Evolutionary conservation across 2,797 vertebrate species (phyloP).

Genomic region (Eleutherodactylus coqui): DNA sequence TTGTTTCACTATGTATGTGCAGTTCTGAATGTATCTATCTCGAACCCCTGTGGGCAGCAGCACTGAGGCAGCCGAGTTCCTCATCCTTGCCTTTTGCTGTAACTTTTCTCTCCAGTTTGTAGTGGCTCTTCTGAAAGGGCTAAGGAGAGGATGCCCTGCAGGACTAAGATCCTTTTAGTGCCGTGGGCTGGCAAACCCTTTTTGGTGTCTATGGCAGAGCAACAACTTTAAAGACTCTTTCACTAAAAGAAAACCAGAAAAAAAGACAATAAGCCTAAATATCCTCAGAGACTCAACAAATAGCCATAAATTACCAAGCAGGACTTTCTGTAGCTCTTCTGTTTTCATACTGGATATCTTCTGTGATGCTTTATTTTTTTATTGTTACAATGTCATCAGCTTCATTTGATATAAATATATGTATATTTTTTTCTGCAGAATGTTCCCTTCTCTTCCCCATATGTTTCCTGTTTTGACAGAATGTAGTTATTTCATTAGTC

Average conservation of each 20-base stretch:
- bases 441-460: conserved; percentile 67
- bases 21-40: conserved; percentile 99
- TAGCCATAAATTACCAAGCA: conserved; percentile 86
- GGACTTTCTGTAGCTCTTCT: conserved; percentile 79
- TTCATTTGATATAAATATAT: conserved; percentile 63
- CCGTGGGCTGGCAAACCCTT: neutral
- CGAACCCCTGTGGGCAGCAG: conserved; percentile 83
- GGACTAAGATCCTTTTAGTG: conserved; percentile 40
- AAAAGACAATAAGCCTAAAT: conserved; percentile 69
- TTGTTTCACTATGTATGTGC: conserved; percentile 93
- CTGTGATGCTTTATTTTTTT: conserved; percentile 72
- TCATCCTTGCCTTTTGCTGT: conserved; percentile 17
- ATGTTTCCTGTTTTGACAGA: conserved; percentile 68
- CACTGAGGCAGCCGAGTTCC: neutral
- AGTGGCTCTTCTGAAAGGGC: conserved; percentile 21
- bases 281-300: conserved; percentile 83
- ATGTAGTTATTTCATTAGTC: conserved; percentile 73
- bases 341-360: conserved; percentile 66
- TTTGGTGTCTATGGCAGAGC: conserved; percentile 30
- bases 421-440: conserved; percentile 65
- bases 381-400: conserved; percentile 74
- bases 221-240: conserved; percentile 67
- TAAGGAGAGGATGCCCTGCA: conserved; percentile 17
- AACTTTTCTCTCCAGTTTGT: neutral
- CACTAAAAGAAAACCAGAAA: conserved; percentile 67